phyloP scores from a whole-genome alignment of 1,140 invertebrate genomes.

The Acromyrmex echinatior region DNA sequence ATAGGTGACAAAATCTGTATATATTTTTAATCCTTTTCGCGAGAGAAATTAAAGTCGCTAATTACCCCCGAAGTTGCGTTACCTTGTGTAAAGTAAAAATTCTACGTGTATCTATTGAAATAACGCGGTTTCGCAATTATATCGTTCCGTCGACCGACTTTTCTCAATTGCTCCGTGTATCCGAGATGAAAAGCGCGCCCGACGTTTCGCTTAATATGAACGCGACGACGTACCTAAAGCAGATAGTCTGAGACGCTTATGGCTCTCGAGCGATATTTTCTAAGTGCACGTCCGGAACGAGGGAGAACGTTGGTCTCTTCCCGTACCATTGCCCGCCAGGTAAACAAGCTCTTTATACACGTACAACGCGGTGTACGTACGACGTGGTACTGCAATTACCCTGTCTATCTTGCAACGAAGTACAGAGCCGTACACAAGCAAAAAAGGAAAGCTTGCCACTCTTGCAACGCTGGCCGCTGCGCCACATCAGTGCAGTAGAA shows the following conservation, averaged over 20 bases:
- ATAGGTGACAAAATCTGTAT: background rate
- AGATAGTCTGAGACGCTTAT: slow-evolving; percentile 57
- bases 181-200: slow-evolving; percentile 46
- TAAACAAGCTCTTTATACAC: slow-evolving; percentile 61
- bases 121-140: slow-evolving; percentile 53
- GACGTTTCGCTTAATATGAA: slow-evolving; percentile 53
- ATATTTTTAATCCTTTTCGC: background rate
- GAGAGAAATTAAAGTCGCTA: slow-evolving; percentile 9
- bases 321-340: slow-evolving; percentile 31
- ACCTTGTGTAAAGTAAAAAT: background rate
- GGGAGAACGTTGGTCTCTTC: background rate
- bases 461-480: background rate
- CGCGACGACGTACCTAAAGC: slow-evolving; percentile 49
- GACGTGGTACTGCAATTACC: slow-evolving; percentile 45
- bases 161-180: slow-evolving; percentile 51
- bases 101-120: slow-evolving; percentile 11
- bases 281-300: slow-evolving; percentile 12
- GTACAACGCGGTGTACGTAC: slow-evolving; percentile 26
- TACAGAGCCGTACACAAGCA: background rate
- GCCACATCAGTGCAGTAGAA: background rate
- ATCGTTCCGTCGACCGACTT: slow-evolving; percentile 55
- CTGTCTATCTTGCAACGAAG: slow-evolving; percentile 32
- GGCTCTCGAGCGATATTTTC: slow-evolving; percentile 57
- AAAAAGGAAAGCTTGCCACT: slow-evolving; percentile 10
- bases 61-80: background rate